These are phyloP conservation scores for Sinosuthora webbiana DNA, from an alignment of 2,113 vertebrate species.

Conservation along the genomic window DNA sequence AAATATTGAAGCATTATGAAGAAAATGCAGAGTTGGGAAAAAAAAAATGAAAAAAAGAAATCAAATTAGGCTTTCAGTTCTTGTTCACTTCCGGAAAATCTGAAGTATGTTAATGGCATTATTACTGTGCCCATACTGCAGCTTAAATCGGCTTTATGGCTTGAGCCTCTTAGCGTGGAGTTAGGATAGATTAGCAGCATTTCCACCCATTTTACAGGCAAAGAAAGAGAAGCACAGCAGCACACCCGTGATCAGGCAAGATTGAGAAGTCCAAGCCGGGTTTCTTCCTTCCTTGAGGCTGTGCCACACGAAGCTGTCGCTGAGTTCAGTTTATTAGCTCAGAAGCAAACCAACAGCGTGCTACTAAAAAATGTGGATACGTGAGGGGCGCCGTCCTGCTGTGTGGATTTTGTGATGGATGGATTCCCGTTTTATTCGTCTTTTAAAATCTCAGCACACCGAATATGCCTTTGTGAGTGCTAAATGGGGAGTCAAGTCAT, in stretches of 20 bases:
- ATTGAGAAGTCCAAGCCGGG: not conserved
- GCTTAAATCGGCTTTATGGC: not conserved
- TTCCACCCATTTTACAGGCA: not conserved
- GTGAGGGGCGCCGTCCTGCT: not conserved
- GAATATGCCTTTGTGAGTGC: not conserved
- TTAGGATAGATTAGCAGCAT: not conserved
- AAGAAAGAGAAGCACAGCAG: not conserved
- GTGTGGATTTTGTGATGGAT: not conserved
- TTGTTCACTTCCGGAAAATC: not conserved
- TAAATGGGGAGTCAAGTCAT: not conserved
- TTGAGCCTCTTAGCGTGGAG: not conserved
- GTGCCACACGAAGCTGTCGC: not conserved
- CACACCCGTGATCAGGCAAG: not conserved
- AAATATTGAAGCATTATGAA: not conserved
- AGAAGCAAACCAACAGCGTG: not conserved
- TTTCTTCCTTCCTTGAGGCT: not conserved
- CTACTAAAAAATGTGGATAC: not conserved
- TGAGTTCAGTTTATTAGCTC: not conserved
- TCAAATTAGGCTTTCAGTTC: not conserved
- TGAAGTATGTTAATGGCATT: not conserved
- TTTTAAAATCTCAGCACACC: not conserved
- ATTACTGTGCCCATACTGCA: not conserved
- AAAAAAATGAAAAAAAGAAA: no score
- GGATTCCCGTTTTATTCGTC: not conserved
- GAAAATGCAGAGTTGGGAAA: not conserved